Conservation (phyloP, 2,888 invertebrate species). For the Amphipyra tragopoginis region DNA sequence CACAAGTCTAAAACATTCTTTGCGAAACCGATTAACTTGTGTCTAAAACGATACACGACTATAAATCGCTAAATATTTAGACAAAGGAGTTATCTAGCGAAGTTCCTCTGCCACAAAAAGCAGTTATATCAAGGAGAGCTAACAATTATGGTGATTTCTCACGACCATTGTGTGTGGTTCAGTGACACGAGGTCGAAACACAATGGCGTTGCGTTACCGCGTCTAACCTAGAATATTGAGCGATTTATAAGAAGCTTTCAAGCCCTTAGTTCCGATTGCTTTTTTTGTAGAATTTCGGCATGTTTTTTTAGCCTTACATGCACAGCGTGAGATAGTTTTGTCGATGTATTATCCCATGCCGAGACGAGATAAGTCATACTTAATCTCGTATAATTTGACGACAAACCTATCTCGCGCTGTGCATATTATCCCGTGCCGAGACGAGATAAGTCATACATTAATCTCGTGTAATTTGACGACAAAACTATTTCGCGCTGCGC, state of each 20-base stretch:
- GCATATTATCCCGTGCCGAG: no score
- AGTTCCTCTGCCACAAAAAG: slow-evolving; percentile 50
- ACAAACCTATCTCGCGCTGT: no score
- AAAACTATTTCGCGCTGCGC: no score
- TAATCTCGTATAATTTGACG: no score
- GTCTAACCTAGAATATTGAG: slow-evolving; percentile 61
- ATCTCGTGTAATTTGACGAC: no score
- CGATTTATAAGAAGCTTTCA: slow-evolving; percentile 37
- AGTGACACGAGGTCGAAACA: slow-evolving; percentile 72
- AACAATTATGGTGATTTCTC: slow-evolving; percentile 48
- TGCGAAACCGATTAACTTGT: background rate
- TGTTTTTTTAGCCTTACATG: no score
- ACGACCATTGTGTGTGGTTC: slow-evolving; percentile 73
- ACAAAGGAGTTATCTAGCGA: slow-evolving; percentile 34
- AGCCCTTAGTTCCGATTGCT: slow-evolving; percentile 4
- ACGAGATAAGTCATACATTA: no score
- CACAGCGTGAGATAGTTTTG: no score
- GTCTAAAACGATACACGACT: background rate
- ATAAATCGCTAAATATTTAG: slow-evolving; percentile 12
- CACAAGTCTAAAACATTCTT: background rate
- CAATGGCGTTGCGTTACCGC: slow-evolving; percentile 54
- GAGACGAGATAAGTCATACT: no score
- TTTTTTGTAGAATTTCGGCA: slow-evolving; percentile 5
- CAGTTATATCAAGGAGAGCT: slow-evolving; percentile 40
- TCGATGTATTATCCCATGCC: no score